phyloP scores from a whole-genome alignment of 2,888 invertebrate species.

The Pristionchus exspectatus region DNA sequence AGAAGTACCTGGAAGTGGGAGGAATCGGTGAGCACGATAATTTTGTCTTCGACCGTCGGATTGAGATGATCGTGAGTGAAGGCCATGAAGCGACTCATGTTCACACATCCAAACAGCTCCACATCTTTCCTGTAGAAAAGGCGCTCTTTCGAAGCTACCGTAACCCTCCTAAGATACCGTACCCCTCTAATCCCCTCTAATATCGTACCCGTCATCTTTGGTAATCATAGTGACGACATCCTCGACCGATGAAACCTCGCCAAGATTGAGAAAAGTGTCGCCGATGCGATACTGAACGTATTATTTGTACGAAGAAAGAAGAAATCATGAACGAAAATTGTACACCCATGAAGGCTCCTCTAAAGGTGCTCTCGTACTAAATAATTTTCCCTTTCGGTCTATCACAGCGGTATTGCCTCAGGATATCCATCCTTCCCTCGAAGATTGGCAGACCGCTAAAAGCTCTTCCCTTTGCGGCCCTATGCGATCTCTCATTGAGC shows the following conservation, averaged over 20 bases:
- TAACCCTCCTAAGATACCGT: background rate
- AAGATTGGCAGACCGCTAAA: too few relatives aligned
- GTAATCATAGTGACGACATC: conserved; percentile 19
- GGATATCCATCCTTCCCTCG: too few relatives aligned
- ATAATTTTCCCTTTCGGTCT: too few relatives aligned
- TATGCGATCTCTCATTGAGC: conserved; percentile 5
- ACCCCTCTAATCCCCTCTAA: background rate
- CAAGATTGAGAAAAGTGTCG: conserved; percentile 24
- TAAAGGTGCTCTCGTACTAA: too few relatives aligned
- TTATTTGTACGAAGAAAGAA: too few relatives aligned
- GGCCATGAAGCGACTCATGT: conserved; percentile 46
- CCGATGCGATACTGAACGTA: conserved; percentile 48
- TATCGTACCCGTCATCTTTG: conserved; percentile 35
- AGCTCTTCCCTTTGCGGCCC: background rate
- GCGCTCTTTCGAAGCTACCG: background rate
- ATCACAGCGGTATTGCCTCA: background rate
- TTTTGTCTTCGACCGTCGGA: conserved; percentile 47
- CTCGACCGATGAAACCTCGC: background rate
- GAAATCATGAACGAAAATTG: too few relatives aligned
- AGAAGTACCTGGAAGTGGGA: conserved; percentile 31
- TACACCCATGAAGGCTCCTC: too few relatives aligned
- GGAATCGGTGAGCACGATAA: conserved; percentile 54
- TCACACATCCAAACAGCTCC: conserved; percentile 25
- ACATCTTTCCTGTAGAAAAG: conserved; percentile 11
- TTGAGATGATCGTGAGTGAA: background rate